Base-by-base conservation (phyloP, 2,797 vertebrate species). In the Ctenopoma multispine region DNA sequence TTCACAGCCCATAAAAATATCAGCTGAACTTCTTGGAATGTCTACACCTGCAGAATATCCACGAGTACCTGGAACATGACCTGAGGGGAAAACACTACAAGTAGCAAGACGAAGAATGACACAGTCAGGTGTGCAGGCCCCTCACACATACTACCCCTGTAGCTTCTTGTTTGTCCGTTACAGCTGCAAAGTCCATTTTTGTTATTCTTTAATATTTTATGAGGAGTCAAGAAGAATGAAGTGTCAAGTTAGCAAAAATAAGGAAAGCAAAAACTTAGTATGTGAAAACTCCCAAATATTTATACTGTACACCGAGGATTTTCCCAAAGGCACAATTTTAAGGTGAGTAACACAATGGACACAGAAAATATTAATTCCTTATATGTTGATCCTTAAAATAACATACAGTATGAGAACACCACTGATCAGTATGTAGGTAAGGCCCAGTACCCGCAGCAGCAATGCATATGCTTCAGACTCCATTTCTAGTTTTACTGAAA, bases 11-110 rank as follows among this genome's bases (percentile, higher is more conserved):
- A 78, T 85, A 83, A 91, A 89, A 83, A 31, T 6, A 82, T 24
- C 40, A 55, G 74, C n/a, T 65, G 59, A 79, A 79, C 61, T 63
- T 63, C 77, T 69, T 54, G 87, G 85, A 92, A 92, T 85, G 90
- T 82, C 54, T 81, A 61, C 88, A 91, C 89, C 86, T 91, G 88
- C 88, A 88, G 69, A 87, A 85, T 69, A 63, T 77, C 36, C 68
- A 81, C 11, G 36, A 84, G 70, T 75, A 86, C 83, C 80, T 85
- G 84, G 79, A 91, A 90, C 61, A 84, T 84, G 75, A 81, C 92
- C 90, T 77, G 63, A 79, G 87, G 92, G 81, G 47, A 46, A 81
- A 89, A 81, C 71, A 81, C 69, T 86, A 69, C 90, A 86, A 84
- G 80, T 68, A 69, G 81, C 65, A 60, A 47, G 80, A 76, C 10